phyloP scores from a whole-genome alignment of 1,140 invertebrate species.

The Zaprionus ornatus region DNA sequence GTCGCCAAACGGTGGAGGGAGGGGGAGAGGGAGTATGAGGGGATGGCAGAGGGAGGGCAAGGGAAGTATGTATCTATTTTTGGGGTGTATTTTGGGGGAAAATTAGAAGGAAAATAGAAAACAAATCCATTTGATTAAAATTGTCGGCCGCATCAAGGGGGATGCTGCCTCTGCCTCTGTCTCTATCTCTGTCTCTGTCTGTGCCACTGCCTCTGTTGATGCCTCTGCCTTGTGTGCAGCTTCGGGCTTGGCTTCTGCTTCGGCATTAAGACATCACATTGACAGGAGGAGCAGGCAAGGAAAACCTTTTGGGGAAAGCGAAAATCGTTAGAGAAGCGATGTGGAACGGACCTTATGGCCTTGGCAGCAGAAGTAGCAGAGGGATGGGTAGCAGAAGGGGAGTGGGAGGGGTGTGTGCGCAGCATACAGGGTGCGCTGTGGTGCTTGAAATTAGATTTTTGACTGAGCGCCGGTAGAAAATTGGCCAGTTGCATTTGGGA shows the following conservation, averaged over 20 bases:
- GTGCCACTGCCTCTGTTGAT: background rate
- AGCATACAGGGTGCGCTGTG: constrained; percentile 37
- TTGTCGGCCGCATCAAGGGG: constrained; percentile 2
- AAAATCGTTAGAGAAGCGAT: constrained; percentile 58
- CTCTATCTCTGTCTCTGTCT: background rate
- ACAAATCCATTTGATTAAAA: constrained; percentile 58
- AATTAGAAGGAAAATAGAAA: constrained; percentile 50
- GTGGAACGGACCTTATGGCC: constrained; percentile 42
- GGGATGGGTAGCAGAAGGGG: background rate
- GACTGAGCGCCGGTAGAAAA: constrained; percentile 25
- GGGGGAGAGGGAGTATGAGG: background rate
- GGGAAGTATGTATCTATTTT: constrained; percentile 25
- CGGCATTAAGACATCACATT: constrained; percentile 56
- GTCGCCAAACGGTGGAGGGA: background rate
- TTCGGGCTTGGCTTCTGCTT: background rate
- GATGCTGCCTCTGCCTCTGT: constrained; percentile 14
- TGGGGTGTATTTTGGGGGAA: constrained; percentile 10
- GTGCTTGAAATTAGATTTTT: constrained; percentile 68
- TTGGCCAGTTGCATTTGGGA: constrained; percentile 10
- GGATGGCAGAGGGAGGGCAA: background rate
- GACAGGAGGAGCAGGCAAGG: constrained; percentile 11
- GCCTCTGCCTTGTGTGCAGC: constrained; percentile 4
- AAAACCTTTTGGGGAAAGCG: constrained; percentile 17
- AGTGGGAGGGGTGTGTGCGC: background rate
- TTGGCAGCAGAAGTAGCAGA: background rate